These are phyloP conservation scores for Erethizon dorsatum DNA, from an alignment of 2,797 vertebrate genomes.

Conservation along the genomic window DNA sequence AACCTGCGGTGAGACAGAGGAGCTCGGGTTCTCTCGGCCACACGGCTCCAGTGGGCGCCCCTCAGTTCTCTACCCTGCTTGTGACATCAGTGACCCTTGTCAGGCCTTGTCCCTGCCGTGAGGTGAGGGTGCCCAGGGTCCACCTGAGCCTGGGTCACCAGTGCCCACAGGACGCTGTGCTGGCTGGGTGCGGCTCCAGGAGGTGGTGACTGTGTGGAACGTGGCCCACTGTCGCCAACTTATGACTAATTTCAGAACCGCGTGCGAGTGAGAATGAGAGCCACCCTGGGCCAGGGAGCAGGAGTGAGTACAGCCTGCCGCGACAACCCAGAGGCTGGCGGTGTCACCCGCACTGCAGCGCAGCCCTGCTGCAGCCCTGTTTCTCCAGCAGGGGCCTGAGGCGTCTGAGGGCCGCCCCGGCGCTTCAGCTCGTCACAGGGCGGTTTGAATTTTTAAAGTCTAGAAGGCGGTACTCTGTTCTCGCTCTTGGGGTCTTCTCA, in stretches of 20 bases:
- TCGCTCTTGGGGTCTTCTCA: constrained; percentile 57
- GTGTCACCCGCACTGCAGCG: not conserved
- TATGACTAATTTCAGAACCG: not conserved
- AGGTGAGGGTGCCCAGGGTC: not conserved
- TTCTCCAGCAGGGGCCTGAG: not conserved
- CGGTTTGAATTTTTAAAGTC: not conserved
- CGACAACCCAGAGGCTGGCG: too few species aligned
- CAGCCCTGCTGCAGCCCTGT: too few species aligned
- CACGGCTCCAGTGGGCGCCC: not conserved
- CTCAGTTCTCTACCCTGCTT: not conserved
- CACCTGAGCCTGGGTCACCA: accelerated
- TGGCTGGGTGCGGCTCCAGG: not conserved
- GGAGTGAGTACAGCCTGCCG: not conserved
- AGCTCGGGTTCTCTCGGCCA: not conserved
- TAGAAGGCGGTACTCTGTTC: not conserved
- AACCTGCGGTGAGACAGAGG: not conserved
- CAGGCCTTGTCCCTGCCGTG: not conserved
- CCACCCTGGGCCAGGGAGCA: not conserved
- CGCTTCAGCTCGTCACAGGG: not conserved
- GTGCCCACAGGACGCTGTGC: not conserved
- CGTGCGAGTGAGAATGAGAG: not conserved
- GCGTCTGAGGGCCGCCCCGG: accelerated
- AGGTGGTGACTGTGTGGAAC: too few species aligned
- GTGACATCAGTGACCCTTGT: accelerated
- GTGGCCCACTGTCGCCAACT: not conserved